phyloP scores from a whole-genome alignment of 2,797 vertebrate genomes.

The Antennarius maculatus region DNA sequence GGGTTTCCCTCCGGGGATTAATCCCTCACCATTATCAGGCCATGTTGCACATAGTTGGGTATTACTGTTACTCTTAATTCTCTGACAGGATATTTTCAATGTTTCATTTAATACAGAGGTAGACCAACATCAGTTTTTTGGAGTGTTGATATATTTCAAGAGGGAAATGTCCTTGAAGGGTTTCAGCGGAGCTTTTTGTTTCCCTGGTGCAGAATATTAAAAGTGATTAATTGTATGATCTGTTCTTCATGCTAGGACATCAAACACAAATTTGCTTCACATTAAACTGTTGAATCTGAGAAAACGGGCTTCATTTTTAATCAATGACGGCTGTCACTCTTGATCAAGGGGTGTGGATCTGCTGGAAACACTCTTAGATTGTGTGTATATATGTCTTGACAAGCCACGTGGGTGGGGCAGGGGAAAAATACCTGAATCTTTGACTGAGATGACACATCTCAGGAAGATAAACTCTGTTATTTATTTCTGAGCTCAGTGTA shows the following conservation, averaged over 20 bases:
- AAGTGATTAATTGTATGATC: slow-evolving; percentile 39
- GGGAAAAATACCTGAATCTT: slow-evolving; percentile 50
- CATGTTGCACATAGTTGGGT: slow-evolving; percentile 41
- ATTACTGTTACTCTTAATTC: slow-evolving; percentile 51
- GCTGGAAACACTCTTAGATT: slow-evolving; percentile 53
- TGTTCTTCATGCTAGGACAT: slow-evolving; percentile 56
- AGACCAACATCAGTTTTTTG: slow-evolving; percentile 38
- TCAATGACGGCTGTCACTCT: slow-evolving; percentile 68
- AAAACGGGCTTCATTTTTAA: slow-evolving; percentile 77
- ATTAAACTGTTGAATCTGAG: slow-evolving; percentile 61
- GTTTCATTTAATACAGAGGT: slow-evolving; percentile 45
- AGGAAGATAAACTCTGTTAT: not conserved
- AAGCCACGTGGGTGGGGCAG: slow-evolving; percentile 38
- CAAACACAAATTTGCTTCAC: slow-evolving; percentile 66
- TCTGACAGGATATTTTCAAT: slow-evolving; percentile 65
- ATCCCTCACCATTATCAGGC: slow-evolving; percentile 42
- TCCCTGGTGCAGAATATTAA: slow-evolving; percentile 35
- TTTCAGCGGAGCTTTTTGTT: not conserved
- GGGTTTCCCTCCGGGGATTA: slow-evolving; percentile 61
- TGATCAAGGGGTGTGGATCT: slow-evolving; percentile 69
- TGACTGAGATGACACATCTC: not conserved
- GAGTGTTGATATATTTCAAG: slow-evolving; percentile 43
- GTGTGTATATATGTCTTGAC: slow-evolving; percentile 26
- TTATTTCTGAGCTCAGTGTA: not conserved
- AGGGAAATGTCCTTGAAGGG: slow-evolving; percentile 37